Evolutionary conservation across 2,888 invertebrate genomes (phyloP), one percentile per base, ranked within the genome.

Genomic region (Cheilosia vernalis): DNA sequence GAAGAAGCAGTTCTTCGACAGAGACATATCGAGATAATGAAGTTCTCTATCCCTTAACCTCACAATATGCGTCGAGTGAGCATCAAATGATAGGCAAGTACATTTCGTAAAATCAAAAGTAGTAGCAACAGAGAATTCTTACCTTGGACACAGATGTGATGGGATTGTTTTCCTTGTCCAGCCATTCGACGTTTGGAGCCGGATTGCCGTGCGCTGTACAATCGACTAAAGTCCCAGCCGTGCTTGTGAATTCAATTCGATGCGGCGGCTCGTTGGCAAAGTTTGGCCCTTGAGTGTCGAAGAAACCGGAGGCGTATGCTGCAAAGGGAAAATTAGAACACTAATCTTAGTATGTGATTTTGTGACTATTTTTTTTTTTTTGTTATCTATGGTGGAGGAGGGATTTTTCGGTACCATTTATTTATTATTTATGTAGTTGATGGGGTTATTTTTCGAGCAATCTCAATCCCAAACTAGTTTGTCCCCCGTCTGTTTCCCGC

Each of bases 181-280:
- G 87, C 94, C 94, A 94, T 89, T 93, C 93, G 74, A 94, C 93
- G 81, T 90, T 93, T 3, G 94, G 94, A 55, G 91, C 90, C 7
- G 94, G 94, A 89, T 93, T 93, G 24, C 94, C 94, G 84, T 92
- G 90, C 21, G 93, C 93, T 56, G 92, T 92, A 88, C 94, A 94
- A 89, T 94, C 93, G 47, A 93, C 92, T 37, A 92, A 90, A 60
- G 92, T 93, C 19, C 94, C 94, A 80, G 92, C 92, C 30, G 92
- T 93, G 89, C 93, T 94, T 83, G 93, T 93, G 88, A 94, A 94
- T 89, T 94, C 94, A 76, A 94, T 92, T 72, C 93, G 91, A 84
- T 93, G 92, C 47, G 93, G 91, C 37, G 94, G 94, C 88, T 94
- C 94, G 82, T 92, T 90, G 13, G 92, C 90, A 89, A 94, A 94